Evolutionary conservation across 2,888 invertebrate species (phyloP), one percentile per base, ranked within the genome.

Genomic region (Abrostola triplasia): DNA sequence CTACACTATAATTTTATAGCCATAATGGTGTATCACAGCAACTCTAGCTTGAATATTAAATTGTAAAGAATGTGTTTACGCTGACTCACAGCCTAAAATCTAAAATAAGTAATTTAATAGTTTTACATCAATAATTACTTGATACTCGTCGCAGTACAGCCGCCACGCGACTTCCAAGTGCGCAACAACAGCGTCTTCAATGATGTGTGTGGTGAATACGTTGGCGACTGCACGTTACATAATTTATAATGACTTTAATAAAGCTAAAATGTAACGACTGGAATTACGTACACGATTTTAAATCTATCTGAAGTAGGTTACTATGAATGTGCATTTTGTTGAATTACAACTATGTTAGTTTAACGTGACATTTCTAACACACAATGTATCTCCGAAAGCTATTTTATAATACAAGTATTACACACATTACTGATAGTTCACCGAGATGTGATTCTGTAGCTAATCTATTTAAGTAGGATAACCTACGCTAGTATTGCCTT

Each of bases 21-120:
- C 93, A 92, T 89, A 90, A 90, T 89, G 89, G 88, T 92, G 92
- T 94, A 93, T 94, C 93, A 93, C 94, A 94, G 93, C 90, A 93
- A 93, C 93, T 94, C 93, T 94, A 94, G 94, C 93, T 87, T 94
- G 93, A 91, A 90, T 90, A 90, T 92, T 87, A 89, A 90, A 89
- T 91, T 90, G 90, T 91, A 88, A 90, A 92, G 90, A 91, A 91
- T 88, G 89, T 91, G 90, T 90, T 87, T 84, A 90, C 82, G 91
- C 92, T 92, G 93, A 90, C 84, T 92, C 91, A 92, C 93, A 94
- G 93, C 93, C 92, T 94, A 92, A 87, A 87, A 89, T 90, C 91
- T 93, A 94, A 87, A 80, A 87, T 90, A 89, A 85, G 86, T 90
- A 90, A 88, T 82, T 73, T 79, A 81, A 85, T 85, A 87, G 84